Conservation (phyloP, 2,113 vertebrate genomes). For the Lanius collurio region DNA sequence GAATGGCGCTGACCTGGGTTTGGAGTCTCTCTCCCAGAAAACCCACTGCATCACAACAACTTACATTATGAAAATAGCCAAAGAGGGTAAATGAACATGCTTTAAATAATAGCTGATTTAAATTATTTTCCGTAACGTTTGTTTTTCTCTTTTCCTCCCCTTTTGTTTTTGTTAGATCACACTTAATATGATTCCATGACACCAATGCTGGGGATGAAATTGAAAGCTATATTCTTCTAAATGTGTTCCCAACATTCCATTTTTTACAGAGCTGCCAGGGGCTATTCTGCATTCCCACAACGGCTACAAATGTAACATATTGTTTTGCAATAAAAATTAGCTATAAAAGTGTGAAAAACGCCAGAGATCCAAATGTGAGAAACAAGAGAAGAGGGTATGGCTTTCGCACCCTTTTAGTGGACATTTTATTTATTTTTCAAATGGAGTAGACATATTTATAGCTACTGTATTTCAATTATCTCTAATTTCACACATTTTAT, state of each 20-base stretch:
- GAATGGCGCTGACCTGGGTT: background rate
- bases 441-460: slow-evolving; percentile 75
- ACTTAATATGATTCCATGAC: slow-evolving; percentile 59
- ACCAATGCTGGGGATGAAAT: slow-evolving; percentile 43
- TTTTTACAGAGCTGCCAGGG: slow-evolving; percentile 64
- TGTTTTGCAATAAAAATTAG: slow-evolving; percentile 78
- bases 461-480: slow-evolving; percentile 81
- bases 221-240: slow-evolving; percentile 65
- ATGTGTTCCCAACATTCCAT: slow-evolving; percentile 60
- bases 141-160: background rate
- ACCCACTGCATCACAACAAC: background rate
- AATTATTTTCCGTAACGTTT: background rate
- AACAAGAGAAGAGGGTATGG: slow-evolving; percentile 20
- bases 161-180: slow-evolving; percentile 14
- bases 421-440: slow-evolving; percentile 81
- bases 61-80: background rate
- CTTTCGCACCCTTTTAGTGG: slow-evolving; percentile 75
- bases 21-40: background rate
- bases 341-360: slow-evolving; percentile 76
- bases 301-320: slow-evolving; percentile 65
- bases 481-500: slow-evolving; percentile 83
- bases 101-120: slow-evolving; percentile 29
- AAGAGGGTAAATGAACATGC: background rate
- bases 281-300: slow-evolving; percentile 65
- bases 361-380: slow-evolving; percentile 68